Percentiles rank a stretch among this genome's conserved stretches.
phyloP scores from a whole-genome alignment of 2,888 invertebrate genomes.

The Eupithecia subfuscata region DNA sequence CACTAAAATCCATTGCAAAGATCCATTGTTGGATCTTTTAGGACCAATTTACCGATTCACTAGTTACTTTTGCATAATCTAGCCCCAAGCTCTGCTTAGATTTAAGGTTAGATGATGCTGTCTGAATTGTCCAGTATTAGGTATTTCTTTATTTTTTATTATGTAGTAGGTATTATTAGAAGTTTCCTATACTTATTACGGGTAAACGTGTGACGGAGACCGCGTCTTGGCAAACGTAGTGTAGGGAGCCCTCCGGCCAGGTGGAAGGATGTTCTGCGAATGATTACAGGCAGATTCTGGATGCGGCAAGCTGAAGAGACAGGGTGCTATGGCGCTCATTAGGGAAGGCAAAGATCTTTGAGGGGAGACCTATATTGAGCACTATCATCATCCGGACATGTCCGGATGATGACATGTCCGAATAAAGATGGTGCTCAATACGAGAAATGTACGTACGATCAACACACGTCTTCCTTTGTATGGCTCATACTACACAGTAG shows the following conservation, averaged over 20 bases:
- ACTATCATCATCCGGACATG: too few relatives aligned
- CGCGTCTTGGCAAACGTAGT: not conserved
- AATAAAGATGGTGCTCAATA: too few relatives aligned
- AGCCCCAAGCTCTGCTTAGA: too few relatives aligned
- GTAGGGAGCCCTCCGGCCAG: too few relatives aligned
- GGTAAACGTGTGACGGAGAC: not conserved
- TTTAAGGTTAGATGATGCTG: not conserved
- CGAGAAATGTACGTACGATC: not conserved
- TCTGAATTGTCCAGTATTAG: not conserved
- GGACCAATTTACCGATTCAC: too few relatives aligned
- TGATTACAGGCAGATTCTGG: not conserved
- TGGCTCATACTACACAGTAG: not conserved
- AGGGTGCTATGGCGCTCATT: not conserved
- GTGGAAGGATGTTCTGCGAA: too few relatives aligned
- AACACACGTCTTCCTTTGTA: not conserved
- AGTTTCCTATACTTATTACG: not conserved
- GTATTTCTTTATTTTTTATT: not conserved
- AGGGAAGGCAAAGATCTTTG: too few relatives aligned
- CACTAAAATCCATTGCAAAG: too few relatives aligned
- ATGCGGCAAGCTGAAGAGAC: not conserved
- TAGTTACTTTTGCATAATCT: too few relatives aligned
- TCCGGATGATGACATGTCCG: too few relatives aligned
- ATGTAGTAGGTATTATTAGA: not conserved
- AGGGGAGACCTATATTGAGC: too few relatives aligned
- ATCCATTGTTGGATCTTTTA: too few relatives aligned